These are phyloP conservation scores for Lepus europaeus DNA, from an alignment of 2,113 vertebrate genomes.

Conservation along the genomic window DNA sequence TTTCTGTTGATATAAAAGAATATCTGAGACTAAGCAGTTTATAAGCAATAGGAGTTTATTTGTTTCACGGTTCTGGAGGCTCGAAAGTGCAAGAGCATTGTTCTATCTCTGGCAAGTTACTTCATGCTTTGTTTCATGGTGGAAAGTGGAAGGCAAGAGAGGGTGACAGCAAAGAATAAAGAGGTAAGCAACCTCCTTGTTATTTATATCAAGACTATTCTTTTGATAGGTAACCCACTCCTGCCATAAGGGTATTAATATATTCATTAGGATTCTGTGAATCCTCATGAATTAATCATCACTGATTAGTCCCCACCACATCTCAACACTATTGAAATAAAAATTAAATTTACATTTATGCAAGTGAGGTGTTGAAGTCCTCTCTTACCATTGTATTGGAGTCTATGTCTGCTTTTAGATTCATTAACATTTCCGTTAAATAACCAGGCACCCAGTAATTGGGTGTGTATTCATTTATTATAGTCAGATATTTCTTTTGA, in stretches of 20 bases:
- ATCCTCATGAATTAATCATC: not conserved
- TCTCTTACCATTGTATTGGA: too few relatives aligned
- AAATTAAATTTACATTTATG: too few relatives aligned
- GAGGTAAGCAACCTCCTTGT: too few relatives aligned
- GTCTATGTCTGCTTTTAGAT: too few relatives aligned
- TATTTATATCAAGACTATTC: not conserved
- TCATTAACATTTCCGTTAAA: too few relatives aligned
- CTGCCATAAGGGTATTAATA: not conserved
- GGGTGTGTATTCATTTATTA: too few relatives aligned
- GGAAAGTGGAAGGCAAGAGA: not conserved
- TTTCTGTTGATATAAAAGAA: not conserved
- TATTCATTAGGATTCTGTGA: not conserved
- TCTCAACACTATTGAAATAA: not conserved
- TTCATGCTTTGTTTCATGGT: not conserved
- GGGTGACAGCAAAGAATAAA: not conserved
- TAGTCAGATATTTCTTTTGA: too few relatives aligned
- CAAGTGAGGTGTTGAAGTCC: too few relatives aligned
- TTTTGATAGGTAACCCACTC: not conserved
- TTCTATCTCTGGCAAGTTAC: not conserved
- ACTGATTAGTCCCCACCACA: rapidly evolving
- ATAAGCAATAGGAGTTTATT: not conserved
- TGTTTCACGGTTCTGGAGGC: not conserved
- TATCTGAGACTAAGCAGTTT: too few relatives aligned
- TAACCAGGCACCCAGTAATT: too few relatives aligned
- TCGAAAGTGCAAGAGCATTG: not conserved